These are phyloP conservation scores for Meandrusa payeni DNA, from an alignment of 2,888 invertebrate species.

Conservation along the genomic window DNA sequence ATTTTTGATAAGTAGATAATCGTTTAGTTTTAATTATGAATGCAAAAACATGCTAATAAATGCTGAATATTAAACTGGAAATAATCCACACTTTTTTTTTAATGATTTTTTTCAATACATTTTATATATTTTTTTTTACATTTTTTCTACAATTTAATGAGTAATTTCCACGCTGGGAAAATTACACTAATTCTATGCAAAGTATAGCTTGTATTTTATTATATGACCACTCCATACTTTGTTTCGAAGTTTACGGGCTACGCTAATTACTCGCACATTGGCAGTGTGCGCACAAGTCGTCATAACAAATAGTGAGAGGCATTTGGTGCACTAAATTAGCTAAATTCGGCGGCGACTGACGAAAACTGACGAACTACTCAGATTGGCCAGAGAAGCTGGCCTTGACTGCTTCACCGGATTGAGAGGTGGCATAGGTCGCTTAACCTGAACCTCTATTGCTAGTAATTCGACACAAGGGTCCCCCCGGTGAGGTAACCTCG, in stretches of 20 bases:
- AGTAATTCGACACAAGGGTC: too few species aligned
- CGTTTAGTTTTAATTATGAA: conserved; percentile 62
- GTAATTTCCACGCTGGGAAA: conserved; percentile 86
- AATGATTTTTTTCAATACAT: conserved; percentile 43
- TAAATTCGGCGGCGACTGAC: too few species aligned
- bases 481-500: too few species aligned
- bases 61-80: conserved; percentile 82
- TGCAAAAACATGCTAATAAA: conserved; percentile 77
- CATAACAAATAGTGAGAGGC: too few species aligned
- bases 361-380: too few species aligned
- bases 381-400: too few species aligned
- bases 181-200: conserved; percentile 95
- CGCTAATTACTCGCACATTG: conserved; percentile 79
- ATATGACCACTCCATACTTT: conserved; percentile 80
- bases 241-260: conserved; percentile 77
- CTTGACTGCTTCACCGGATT: too few species aligned
- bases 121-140: conserved; percentile 50
- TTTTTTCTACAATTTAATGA: conserved; percentile 52
- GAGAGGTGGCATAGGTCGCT: too few species aligned
- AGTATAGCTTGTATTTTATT: conserved; percentile 91
- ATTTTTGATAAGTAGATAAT: conserved; percentile 60
- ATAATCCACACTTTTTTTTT: conserved; percentile 73
- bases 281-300: conserved; percentile 59
- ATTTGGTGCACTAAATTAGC: too few species aligned
- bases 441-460: too few species aligned